A percentile compares a stretch with the other conserved stretches of the same genome.
Conservation (phyloP, 1,140 invertebrate species). For the Drosophila orosa region DNA sequence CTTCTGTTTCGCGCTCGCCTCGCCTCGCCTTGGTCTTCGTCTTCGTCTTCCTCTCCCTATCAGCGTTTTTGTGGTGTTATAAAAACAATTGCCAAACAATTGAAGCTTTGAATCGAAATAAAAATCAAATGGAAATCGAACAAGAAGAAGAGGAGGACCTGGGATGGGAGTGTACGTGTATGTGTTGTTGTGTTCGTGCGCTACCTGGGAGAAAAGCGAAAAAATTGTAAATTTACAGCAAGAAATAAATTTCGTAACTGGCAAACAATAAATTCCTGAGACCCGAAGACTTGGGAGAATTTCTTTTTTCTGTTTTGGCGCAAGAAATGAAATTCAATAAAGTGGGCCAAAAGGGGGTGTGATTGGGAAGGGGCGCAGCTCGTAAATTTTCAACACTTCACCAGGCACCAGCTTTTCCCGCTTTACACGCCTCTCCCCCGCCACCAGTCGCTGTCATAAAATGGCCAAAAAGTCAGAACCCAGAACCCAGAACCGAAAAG, state of each 20-base stretch:
- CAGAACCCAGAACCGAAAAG: slow-evolving; percentile 37
- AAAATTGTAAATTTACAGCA: slow-evolving; percentile 79
- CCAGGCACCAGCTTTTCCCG: slow-evolving; percentile 48
- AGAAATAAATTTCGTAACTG: slow-evolving; percentile 81
- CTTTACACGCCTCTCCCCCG: background rate
- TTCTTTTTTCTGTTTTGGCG: slow-evolving; percentile 47
- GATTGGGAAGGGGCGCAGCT: slow-evolving; percentile 27
- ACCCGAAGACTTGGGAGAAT: slow-evolving; percentile 67
- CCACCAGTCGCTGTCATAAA: slow-evolving; percentile 58
- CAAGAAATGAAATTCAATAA: slow-evolving; percentile 58
- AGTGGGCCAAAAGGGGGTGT: slow-evolving; percentile 30
- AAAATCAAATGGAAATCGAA: slow-evolving; percentile 48
- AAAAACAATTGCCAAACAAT: slow-evolving; percentile 75
- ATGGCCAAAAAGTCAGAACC: slow-evolving; percentile 57
- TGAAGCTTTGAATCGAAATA: slow-evolving; percentile 59
- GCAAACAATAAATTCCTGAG: slow-evolving; percentile 79
- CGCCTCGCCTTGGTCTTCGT: background rate
- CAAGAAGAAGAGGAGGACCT: slow-evolving; percentile 3
- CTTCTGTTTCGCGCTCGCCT: background rate
- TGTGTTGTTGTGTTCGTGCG: slow-evolving; percentile 16
- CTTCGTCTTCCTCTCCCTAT: slow-evolving; percentile 1
- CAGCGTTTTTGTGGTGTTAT: slow-evolving; percentile 64
- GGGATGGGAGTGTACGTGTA: slow-evolving; percentile 1
- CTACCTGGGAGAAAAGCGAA: slow-evolving; percentile 54
- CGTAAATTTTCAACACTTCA: slow-evolving; percentile 80